Percentiles rank a stretch among this genome's conserved stretches.
Conservation (phyloP, 1,140 invertebrate genomes). For the Pogonus chalceus region DNA sequence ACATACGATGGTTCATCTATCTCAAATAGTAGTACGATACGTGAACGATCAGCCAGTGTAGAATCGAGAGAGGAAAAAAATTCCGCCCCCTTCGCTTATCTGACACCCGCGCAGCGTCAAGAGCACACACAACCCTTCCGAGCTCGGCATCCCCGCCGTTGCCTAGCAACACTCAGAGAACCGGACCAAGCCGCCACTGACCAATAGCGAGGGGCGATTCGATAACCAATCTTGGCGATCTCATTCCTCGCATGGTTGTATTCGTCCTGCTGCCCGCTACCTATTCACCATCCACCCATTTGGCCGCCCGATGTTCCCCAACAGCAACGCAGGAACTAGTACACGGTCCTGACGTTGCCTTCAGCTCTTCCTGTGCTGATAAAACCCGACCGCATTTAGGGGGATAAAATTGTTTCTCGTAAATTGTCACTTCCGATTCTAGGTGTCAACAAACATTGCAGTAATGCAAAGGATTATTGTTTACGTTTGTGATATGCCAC, state of each 20-base stretch:
- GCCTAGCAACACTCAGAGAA: constrained; percentile 22
- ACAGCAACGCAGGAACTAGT: too few relatives aligned
- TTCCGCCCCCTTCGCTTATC: neutral
- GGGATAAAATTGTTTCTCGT: too few relatives aligned
- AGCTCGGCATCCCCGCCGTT: constrained; percentile 11
- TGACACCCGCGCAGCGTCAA: neutral
- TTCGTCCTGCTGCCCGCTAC: neutral
- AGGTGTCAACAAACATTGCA: too few relatives aligned
- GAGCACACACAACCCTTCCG: constrained; percentile 3
- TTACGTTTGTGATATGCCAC: too few relatives aligned
- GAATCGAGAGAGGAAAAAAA: neutral
- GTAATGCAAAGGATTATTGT: too few relatives aligned
- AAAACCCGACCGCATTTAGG: too few relatives aligned
- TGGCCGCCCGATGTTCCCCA: too few relatives aligned
- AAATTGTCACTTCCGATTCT: too few relatives aligned
- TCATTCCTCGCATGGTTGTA: constrained; percentile 33
- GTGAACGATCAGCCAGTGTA: neutral
- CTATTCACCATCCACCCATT: neutral
- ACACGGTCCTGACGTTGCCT: too few relatives aligned
- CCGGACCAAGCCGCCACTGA: constrained; percentile 14
- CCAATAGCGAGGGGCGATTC: constrained; percentile 28
- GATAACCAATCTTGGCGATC: constrained; percentile 34
- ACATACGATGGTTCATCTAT: too few relatives aligned
- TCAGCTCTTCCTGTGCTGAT: too few relatives aligned
- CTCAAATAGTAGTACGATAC: too few relatives aligned